A percentile compares a stretch with the other conserved stretches of the same genome.
Evolutionary conservation across 1,140 invertebrate species (phyloP).

Genomic region (Drosophila nannoptera): DNA sequence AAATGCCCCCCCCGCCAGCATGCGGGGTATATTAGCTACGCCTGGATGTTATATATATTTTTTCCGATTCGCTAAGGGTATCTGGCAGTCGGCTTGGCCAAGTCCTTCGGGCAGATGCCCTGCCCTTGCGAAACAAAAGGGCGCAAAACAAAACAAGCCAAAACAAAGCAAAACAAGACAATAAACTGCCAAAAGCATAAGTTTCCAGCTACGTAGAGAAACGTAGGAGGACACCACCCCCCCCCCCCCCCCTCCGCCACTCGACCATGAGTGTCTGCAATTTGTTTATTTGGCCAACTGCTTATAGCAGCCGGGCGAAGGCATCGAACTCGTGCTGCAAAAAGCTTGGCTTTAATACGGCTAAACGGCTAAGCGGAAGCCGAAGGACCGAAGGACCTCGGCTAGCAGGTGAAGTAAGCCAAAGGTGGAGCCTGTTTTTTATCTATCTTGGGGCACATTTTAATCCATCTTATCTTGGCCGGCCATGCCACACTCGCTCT

Average conservation of each 20-base stretch:
- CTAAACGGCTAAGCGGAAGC: too few species aligned
- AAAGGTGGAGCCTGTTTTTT: too few species aligned
- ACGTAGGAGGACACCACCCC: too few species aligned
- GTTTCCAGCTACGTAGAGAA: constrained; percentile 43
- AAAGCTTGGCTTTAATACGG: not conserved
- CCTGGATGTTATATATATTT: too few species aligned
- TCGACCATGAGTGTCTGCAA: constrained; percentile 19
- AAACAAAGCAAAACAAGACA: constrained; percentile 63
- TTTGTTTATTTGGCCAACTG: constrained; percentile 28
- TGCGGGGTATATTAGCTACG: constrained; percentile 5
- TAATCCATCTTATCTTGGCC: not conserved
- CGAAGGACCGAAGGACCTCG: too few species aligned
- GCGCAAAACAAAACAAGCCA: constrained; percentile 31
- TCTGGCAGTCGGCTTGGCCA: not conserved
- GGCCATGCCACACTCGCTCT: not conserved
- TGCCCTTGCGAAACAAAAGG: constrained; percentile 14
- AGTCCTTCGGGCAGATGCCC: not conserved
- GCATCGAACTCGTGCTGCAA: not conserved
- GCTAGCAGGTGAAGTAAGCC: too few species aligned
- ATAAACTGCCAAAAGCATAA: constrained; percentile 71
- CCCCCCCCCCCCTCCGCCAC: not conserved
- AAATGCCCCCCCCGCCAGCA: not conserved
- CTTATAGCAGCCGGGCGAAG: constrained; percentile 2
- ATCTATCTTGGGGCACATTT: too few species aligned
- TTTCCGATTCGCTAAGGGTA: not conserved